phyloP scores from a whole-genome alignment of 2,113 vertebrate genomes.

The Mesembrinibis cayennensis region DNA sequence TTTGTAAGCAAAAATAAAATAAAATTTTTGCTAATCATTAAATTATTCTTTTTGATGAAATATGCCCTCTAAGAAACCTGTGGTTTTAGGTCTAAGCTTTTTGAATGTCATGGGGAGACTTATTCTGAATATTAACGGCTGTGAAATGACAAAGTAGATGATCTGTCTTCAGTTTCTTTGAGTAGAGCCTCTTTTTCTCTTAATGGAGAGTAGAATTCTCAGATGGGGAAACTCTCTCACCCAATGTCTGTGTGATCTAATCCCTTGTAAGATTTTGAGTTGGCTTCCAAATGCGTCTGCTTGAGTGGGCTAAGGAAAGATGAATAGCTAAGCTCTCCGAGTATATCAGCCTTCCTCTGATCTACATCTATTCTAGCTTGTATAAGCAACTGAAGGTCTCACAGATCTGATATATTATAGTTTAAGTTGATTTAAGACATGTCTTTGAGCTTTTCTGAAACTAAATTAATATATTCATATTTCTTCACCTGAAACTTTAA shows the following conservation, averaged over 20 bases:
- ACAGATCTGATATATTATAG: accelerated
- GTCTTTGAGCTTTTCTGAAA: background rate
- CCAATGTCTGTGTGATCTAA: background rate
- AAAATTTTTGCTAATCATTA: constrained; percentile 41
- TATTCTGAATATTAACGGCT: background rate
- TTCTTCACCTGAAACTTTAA: background rate
- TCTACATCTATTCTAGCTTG: background rate
- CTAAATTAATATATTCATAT: background rate
- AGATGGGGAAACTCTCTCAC: background rate
- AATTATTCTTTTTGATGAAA: background rate
- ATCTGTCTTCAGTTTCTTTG: background rate
- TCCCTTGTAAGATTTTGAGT: background rate
- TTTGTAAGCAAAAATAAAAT: constrained; percentile 43
- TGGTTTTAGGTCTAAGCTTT: background rate
- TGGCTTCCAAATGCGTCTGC: background rate
- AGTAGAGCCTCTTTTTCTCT: background rate
- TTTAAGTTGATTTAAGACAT: background rate
- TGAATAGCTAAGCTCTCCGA: background rate
- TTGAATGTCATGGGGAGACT: background rate
- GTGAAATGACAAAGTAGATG: background rate
- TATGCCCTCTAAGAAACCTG: background rate
- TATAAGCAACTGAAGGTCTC: background rate
- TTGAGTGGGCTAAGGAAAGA: background rate
- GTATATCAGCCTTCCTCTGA: background rate
- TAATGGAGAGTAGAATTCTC: background rate